Conservation (phyloP, 1,140 invertebrate genomes). For the Philotrypesis tridentata region DNA sequence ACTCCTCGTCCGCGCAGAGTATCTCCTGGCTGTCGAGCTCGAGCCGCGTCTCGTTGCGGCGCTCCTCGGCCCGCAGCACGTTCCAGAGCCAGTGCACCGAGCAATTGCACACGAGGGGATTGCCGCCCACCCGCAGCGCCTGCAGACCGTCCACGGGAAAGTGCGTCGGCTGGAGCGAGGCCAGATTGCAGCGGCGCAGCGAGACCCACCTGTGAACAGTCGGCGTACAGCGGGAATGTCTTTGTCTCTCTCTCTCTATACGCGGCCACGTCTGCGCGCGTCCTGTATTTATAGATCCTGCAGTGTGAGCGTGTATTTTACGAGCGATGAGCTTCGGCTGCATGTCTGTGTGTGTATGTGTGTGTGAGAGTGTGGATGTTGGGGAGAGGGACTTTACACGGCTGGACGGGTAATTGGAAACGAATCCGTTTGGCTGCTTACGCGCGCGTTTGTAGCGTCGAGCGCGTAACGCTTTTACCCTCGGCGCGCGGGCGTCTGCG, state of each 20-base stretch:
- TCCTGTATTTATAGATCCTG: neutral
- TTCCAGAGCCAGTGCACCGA: slow-evolving; percentile 90
- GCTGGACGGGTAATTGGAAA: neutral
- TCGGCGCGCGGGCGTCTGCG: too few species aligned
- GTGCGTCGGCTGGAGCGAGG: slow-evolving; percentile 83
- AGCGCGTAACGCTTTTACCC: too few species aligned
- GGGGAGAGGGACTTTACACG: too few species aligned
- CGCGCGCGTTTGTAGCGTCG: neutral
- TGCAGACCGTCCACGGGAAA: slow-evolving; percentile 85
- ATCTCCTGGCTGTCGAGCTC: slow-evolving; percentile 67
- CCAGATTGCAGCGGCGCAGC: slow-evolving; percentile 81
- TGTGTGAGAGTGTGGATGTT: too few species aligned
- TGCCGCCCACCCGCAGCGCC: slow-evolving; percentile 83
- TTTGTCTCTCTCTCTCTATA: too few species aligned
- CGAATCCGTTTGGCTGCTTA: neutral
- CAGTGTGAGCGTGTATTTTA: too few species aligned
- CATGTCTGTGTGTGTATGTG: too few species aligned
- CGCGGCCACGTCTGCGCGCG: neutral
- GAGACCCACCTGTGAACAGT: slow-evolving; percentile 73
- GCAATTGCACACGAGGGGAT: slow-evolving; percentile 91
- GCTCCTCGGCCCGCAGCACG: slow-evolving; percentile 74
- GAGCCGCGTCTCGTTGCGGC: slow-evolving; percentile 60
- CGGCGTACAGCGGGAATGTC: neutral
- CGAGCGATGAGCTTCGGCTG: too few species aligned
- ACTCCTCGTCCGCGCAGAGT: slow-evolving; percentile 68